Percentiles rank a stretch among this genome's conserved stretches.
phyloP scores from a whole-genome alignment of 2,113 vertebrate species.

The Sorex araneus region DNA sequence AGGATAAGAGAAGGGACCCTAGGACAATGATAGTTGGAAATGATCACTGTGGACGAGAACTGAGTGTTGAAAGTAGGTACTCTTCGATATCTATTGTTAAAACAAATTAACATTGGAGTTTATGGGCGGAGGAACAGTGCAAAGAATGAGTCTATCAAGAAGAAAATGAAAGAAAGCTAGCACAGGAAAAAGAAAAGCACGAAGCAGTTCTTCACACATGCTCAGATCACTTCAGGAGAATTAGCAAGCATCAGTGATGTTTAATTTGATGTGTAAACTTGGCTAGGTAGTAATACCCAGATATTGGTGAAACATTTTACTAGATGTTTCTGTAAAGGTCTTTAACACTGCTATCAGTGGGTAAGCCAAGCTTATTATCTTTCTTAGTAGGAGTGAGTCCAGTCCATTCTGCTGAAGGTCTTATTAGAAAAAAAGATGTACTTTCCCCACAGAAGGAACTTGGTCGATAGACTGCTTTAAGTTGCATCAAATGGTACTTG shows the following conservation, averaged over 20 bases:
- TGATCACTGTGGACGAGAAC: too few relatives aligned
- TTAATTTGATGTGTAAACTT: not conserved
- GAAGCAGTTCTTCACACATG: not conserved
- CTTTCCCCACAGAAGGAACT: not conserved
- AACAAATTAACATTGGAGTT: not conserved
- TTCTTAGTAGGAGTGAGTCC: not conserved
- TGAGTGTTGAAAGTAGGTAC: not conserved
- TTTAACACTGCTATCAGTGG: not conserved
- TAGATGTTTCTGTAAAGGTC: conserved; percentile 2
- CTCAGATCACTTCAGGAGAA: not conserved
- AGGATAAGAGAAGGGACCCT: too few relatives aligned
- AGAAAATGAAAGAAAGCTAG: not conserved
- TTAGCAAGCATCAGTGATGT: not conserved
- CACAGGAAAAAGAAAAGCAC: not conserved
- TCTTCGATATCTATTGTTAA: not conserved
- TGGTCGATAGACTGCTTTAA: not conserved
- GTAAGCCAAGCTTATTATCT: not conserved
- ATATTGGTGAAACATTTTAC: not conserved
- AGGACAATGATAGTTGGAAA: too few relatives aligned
- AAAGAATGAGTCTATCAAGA: not conserved
- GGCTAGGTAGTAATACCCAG: not conserved
- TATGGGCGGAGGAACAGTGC: too few relatives aligned
- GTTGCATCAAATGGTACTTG: not conserved
- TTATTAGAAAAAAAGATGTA: not conserved
- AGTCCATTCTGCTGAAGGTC: not conserved